Conservation (phyloP, 2,797 vertebrate genomes). For the Limosa lapponica region DNA sequence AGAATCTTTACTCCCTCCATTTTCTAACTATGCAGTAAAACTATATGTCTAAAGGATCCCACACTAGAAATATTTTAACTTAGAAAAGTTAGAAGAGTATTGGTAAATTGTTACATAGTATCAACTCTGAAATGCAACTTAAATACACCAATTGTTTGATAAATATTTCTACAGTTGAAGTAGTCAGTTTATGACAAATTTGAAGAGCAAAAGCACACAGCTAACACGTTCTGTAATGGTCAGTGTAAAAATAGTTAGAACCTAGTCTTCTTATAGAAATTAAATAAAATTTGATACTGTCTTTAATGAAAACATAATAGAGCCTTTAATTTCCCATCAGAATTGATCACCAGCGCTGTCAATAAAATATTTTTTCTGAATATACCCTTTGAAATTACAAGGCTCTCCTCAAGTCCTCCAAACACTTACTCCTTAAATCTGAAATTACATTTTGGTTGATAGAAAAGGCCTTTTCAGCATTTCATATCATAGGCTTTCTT, state of each 20-base stretch:
- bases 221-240: not conserved
- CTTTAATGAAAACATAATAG: not conserved
- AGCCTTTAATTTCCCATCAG: not conserved
- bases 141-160: not conserved
- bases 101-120: not conserved
- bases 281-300: not conserved
- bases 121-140: not conserved
- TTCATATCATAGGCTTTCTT: not conserved
- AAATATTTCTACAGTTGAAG: not conserved
- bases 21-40: not conserved
- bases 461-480: not conserved
- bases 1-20: not conserved
- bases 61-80: not conserved
- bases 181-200: not conserved
- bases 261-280: not conserved
- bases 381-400: not conserved
- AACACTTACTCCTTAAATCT: not conserved
- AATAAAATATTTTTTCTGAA: not conserved
- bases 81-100: not conserved
- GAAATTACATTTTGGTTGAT: not conserved
- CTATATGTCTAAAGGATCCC: not conserved
- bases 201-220: not conserved
- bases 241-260: not conserved
- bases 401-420: not conserved
- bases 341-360: not conserved